Evolutionary conservation across 2,797 vertebrate species (phyloP), one percentile per base, ranked within the genome.

Genomic region (Gallinago solitaria): DNA sequence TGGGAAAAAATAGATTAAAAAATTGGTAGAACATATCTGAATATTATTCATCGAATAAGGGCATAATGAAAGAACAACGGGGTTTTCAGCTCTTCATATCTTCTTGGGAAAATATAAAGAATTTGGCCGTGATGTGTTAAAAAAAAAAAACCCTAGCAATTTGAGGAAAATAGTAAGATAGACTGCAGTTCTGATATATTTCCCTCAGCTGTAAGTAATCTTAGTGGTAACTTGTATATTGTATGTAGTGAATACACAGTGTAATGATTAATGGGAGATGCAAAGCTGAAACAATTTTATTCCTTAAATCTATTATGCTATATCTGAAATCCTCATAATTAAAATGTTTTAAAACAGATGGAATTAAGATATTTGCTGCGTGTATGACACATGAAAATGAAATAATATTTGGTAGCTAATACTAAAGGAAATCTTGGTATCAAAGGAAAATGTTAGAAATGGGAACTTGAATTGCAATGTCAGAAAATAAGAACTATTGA

Each of bases 401-500:
- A 92, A 56, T 83, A 56, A 33, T 65, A 65, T 73, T 59, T 89
- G 35, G 33, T 48, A 73, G 37, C 20, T 82, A 89, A 28, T 71
- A 61, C 12, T 83, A 75, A 85, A 85, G 16, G 13, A 85, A 90
- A 92, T 80, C 20, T 65, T 0, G 0, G 12, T 65, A 75, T 54
- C 24, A 85, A 92, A 92, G 17, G 25, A 78, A 80, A 93, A 86
- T 39, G 6, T 86, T 94, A 81, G 73, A 84, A 80, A 77, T 41
- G 28, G 25, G 15, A 88, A 53, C 76, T 74, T 86, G 69, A 88
- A 69, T 51, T 93, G 61, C 25, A 59, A 9, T 35, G 37, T 76
- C 74, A 83, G 87, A 84, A 95, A 82, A 88, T 25, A 83, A 75
- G 79, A 92, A 78, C 53, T 96, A 87, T 83, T 90, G 81, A 94